Evolutionary conservation across 1,140 invertebrate species (phyloP).

Genomic region (Araneus ventricosus): DNA sequence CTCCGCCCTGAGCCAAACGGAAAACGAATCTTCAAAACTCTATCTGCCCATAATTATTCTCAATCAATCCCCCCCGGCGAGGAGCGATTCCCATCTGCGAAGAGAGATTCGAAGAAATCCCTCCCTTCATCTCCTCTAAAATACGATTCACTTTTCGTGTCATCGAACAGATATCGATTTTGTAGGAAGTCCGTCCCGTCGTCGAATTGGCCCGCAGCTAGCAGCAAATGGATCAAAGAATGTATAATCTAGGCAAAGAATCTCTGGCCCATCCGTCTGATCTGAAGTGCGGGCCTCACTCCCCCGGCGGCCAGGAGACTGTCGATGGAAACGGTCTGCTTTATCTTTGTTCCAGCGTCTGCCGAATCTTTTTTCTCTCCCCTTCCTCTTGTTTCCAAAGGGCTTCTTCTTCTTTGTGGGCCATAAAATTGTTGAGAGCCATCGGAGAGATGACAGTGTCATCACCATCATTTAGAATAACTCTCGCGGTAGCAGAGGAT

Average conservation of each 20-base stretch:
- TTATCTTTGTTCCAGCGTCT: neutral
- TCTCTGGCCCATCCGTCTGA: neutral
- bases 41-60: neutral
- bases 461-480: constrained; percentile 9
- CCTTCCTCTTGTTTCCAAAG: neutral
- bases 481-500: neutral
- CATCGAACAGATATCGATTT: constrained; percentile 37
- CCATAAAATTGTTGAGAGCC: constrained; percentile 11
- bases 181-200: neutral
- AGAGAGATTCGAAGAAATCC: neutral
- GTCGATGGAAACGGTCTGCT: neutral
- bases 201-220: constrained; percentile 5
- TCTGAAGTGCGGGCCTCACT: neutral
- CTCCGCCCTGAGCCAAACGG: neutral
- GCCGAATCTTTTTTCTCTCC: neutral
- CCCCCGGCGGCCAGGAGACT: neutral
- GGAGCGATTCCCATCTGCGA: neutral
- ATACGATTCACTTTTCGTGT: constrained; percentile 24
- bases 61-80: neutral
- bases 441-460: neutral
- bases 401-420: neutral
- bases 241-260: constrained; percentile 8
- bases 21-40: neutral
- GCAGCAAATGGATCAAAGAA: constrained; percentile 26
- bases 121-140: neutral